Evolutionary conservation across 2,797 vertebrate species (phyloP).

Genomic region (Salmo trutta): DNA sequence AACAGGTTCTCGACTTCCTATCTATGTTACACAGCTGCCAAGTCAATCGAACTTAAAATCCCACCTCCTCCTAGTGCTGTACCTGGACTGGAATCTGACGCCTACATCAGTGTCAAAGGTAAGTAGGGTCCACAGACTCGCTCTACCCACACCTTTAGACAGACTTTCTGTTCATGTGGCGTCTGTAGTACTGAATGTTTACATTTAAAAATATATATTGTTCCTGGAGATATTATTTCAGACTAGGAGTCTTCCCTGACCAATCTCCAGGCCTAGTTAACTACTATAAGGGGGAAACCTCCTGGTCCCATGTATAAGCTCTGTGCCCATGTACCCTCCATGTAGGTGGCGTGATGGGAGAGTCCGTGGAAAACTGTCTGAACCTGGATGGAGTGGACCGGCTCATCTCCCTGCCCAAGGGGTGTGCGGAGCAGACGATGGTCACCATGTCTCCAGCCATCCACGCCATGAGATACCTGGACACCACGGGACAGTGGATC

Average conservation of each 20-base stretch:
- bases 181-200: not conserved
- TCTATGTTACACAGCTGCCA: constrained; percentile 22
- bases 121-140: constrained; percentile 48
- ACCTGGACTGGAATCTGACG: constrained; percentile 35
- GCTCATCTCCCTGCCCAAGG: constrained; percentile 68
- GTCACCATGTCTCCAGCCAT: constrained; percentile 73
- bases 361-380: constrained; percentile 66
- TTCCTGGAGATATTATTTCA: not conserved
- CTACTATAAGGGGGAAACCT: not conserved
- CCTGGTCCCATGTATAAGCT: not conserved
- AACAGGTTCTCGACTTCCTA: not conserved
- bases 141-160: not conserved
- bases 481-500: constrained; percentile 65
- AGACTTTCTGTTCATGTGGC: not conserved
- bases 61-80: constrained; percentile 28
- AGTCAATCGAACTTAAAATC: constrained; percentile 34
- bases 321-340: not conserved
- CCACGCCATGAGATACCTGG: constrained; percentile 68
- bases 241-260: not conserved
- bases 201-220: not conserved
- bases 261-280: not conserved
- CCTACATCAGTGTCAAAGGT: constrained; percentile 67
- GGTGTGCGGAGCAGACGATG: constrained; percentile 76
- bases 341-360: constrained; percentile 59
- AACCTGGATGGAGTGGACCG: constrained; percentile 62